These are phyloP conservation scores for Sebastes ruberrimus DNA, from an alignment of 2,797 vertebrate genomes.

Conservation along the genomic window DNA sequence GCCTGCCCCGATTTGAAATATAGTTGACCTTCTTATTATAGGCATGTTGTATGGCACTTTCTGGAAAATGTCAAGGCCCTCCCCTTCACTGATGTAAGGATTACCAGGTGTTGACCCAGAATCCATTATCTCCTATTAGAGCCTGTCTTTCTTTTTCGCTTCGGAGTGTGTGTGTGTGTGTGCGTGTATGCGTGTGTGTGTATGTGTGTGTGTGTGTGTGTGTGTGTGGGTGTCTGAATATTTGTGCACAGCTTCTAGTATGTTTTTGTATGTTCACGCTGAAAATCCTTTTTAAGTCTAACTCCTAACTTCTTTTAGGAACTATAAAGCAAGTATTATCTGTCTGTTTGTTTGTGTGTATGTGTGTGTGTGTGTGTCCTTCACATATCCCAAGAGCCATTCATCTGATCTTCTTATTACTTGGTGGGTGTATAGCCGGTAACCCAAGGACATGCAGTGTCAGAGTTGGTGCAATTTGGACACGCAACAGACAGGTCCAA, in stretches of 20 bases:
- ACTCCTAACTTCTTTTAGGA: not conserved
- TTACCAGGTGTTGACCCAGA: constrained; percentile 82
- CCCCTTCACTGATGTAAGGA: constrained; percentile 68
- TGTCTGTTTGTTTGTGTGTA: not conserved
- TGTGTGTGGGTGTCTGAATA: not conserved
- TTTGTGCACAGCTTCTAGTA: not conserved
- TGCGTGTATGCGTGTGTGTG: constrained; percentile 23
- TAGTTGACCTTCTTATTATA: constrained; percentile 67
- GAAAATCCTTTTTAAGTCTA: not conserved
- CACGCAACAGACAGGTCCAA: not conserved
- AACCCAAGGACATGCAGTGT: not conserved
- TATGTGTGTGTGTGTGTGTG: not conserved
- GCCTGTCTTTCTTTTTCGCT: constrained; percentile 59
- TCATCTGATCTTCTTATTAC: not conserved
- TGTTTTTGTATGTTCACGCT: constrained; percentile 1
- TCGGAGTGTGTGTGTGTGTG: constrained; percentile 10
- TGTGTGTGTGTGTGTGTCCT: not conserved
- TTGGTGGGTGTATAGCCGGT: no score
- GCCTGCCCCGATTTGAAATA: constrained; percentile 51
- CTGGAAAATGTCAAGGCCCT: constrained; percentile 77
- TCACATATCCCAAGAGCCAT: not conserved
- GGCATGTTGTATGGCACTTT: constrained; percentile 62
- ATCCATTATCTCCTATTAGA: constrained; percentile 79
- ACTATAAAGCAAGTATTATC: no score
- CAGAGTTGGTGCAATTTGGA: not conserved